These are phyloP conservation scores for Dioctria linearis DNA, from an alignment of 2,888 invertebrate genomes.

Conservation along the genomic window DNA sequence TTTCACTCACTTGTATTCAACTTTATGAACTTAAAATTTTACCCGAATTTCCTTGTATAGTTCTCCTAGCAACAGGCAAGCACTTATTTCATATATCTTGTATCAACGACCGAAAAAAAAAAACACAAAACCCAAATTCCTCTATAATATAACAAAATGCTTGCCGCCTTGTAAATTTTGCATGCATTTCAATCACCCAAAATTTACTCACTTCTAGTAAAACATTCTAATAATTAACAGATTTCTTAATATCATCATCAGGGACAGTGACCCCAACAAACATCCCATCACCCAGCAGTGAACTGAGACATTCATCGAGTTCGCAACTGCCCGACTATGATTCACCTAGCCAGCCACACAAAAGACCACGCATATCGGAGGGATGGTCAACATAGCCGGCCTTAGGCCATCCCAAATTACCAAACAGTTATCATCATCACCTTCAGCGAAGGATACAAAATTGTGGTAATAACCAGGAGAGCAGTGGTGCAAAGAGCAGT, in stretches of 20 bases:
- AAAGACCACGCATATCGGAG: constrained; percentile 90
- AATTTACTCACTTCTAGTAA: constrained; percentile 59
- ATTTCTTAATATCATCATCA: constrained; percentile 70
- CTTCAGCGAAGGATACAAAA: constrained; percentile 50
- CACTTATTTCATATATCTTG: too few relatives aligned
- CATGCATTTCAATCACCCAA: constrained; percentile 60
- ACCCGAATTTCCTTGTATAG: too few relatives aligned
- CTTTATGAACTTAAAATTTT: too few relatives aligned
- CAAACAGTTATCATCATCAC: constrained; percentile 35
- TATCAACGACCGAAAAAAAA: neutral
- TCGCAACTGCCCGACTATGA: constrained; percentile 76
- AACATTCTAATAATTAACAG: constrained; percentile 68
- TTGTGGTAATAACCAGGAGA: constrained; percentile 49
- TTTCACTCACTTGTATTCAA: too few relatives aligned
- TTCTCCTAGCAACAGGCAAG: too few relatives aligned
- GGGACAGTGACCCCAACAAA: constrained; percentile 89
- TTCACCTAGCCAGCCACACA: constrained; percentile 73
- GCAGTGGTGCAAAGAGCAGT: constrained; percentile 56
- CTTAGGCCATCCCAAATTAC: constrained; percentile 50
- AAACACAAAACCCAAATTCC: constrained; percentile 1
- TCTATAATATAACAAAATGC: constrained; percentile 17
- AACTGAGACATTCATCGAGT: constrained; percentile 69
- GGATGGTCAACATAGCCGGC: constrained; percentile 90
- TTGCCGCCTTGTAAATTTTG: constrained; percentile 53
- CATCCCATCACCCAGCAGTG: constrained; percentile 81